phyloP scores from a whole-genome alignment of 2,797 vertebrate species.

The Spondyliosoma cantharus region DNA sequence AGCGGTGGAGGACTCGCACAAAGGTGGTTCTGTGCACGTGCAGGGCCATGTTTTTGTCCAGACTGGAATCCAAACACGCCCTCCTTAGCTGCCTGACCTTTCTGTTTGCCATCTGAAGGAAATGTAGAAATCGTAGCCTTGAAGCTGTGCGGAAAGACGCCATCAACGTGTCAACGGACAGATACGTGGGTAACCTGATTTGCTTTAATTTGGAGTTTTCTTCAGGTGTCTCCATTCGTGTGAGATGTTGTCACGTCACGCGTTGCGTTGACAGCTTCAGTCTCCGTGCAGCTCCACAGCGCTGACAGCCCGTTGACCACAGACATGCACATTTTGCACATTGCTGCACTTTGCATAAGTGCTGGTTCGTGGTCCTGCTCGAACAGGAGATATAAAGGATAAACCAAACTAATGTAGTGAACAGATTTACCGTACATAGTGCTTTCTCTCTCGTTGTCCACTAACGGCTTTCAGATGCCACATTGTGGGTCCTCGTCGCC shows the following conservation, averaged over 20 bases:
- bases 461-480: not conserved
- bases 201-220: slow-evolving; percentile 9
- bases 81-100: slow-evolving; percentile 48
- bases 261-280: not conserved
- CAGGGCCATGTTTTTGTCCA: slow-evolving; percentile 46
- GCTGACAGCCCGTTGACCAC: not conserved
- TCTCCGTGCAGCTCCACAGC: not conserved
- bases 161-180: slow-evolving; percentile 6
- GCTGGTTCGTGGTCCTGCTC: not conserved
- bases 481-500: not conserved
- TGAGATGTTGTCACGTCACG: not conserved
- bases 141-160: slow-evolving; percentile 10
- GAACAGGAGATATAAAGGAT: not conserved
- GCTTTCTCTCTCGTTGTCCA: not conserved
- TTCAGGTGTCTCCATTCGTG: not conserved
- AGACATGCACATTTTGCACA: not conserved
- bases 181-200: not conserved
- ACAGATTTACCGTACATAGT: not conserved
- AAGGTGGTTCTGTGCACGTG: slow-evolving; percentile 69
- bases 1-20: slow-evolving; percentile 55
- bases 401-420: not conserved
- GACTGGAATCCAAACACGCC: slow-evolving; percentile 52
- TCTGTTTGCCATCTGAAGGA: slow-evolving; percentile 46
- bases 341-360: not conserved
- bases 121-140: slow-evolving; percentile 40